phyloP scores from a whole-genome alignment of 2,113 vertebrate genomes.

The Dendrocopos noguchii region DNA sequence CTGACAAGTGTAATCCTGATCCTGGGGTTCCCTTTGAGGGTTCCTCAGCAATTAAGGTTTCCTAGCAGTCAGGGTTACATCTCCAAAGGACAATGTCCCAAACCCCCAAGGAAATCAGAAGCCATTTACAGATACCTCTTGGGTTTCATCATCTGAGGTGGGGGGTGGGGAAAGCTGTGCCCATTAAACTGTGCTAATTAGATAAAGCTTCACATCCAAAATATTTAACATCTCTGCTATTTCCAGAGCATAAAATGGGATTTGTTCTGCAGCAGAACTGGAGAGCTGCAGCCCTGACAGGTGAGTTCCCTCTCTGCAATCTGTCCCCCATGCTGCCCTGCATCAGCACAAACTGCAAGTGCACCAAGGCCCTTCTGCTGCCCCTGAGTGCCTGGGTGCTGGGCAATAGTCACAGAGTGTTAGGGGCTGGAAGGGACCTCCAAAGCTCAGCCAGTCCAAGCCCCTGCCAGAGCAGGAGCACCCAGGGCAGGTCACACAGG shows the following conservation, averaged over 20 bases:
- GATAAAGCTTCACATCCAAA: slow-evolving; percentile 24
- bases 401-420: background rate
- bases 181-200: background rate
- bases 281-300: background rate
- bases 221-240: background rate
- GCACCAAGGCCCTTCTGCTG: background rate
- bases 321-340: background rate
- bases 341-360: fast-evolving
- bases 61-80: background rate
- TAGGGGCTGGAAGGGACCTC: too few species aligned
- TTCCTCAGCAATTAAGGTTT: slow-evolving; percentile 23
- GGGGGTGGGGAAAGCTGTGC: background rate
- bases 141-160: background rate
- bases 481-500: too few species aligned
- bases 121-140: background rate
- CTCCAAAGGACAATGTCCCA: background rate
- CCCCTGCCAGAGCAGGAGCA: too few species aligned
- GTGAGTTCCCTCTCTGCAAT: background rate
- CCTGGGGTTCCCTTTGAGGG: background rate
- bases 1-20: slow-evolving; percentile 22
- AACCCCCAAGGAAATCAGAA: slow-evolving; percentile 5
- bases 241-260: background rate
- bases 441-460: too few species aligned
- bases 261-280: background rate
- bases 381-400: background rate